These are phyloP conservation scores for Urocyon cinereoargenteus DNA, from an alignment of 2,797 vertebrate species.

Conservation along the genomic window DNA sequence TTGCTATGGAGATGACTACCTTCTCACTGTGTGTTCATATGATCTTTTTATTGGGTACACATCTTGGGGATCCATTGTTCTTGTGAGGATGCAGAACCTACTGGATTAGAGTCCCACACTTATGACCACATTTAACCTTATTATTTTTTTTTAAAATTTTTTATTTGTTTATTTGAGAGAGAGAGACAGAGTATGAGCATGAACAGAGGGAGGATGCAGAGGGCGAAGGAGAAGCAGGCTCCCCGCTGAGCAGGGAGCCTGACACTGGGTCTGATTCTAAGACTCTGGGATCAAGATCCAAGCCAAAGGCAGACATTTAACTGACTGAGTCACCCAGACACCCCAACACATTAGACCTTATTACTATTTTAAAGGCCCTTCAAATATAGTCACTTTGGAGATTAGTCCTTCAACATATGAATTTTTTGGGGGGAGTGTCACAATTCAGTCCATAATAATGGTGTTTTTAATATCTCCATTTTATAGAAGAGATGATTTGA, in stretches of 20 bases:
- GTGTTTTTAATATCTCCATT: neutral
- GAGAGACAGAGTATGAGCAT: no score
- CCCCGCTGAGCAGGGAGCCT: no score
- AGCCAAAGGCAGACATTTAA: no score
- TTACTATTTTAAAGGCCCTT: neutral
- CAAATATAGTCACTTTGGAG: neutral
- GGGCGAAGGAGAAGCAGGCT: no score
- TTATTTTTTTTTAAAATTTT: no score
- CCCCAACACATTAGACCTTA: neutral
- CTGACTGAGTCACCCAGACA: no score
- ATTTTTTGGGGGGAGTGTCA: neutral
- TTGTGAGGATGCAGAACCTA: neutral
- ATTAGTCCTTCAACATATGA: neutral
- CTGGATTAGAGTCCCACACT: neutral
- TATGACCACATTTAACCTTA: neutral
- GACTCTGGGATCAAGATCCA: no score
- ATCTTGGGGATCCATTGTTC: neutral
- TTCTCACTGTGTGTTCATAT: neutral
- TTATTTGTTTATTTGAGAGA: no score
- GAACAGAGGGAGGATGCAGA: no score
- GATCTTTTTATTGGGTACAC: neutral
- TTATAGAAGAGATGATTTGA: neutral
- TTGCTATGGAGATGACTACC: neutral
- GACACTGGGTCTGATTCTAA: no score
- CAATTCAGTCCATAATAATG: neutral